These are phyloP conservation scores for Leucopternis melanops DNA, from an alignment of 2,113 vertebrate genomes.

Conservation along the genomic window DNA sequence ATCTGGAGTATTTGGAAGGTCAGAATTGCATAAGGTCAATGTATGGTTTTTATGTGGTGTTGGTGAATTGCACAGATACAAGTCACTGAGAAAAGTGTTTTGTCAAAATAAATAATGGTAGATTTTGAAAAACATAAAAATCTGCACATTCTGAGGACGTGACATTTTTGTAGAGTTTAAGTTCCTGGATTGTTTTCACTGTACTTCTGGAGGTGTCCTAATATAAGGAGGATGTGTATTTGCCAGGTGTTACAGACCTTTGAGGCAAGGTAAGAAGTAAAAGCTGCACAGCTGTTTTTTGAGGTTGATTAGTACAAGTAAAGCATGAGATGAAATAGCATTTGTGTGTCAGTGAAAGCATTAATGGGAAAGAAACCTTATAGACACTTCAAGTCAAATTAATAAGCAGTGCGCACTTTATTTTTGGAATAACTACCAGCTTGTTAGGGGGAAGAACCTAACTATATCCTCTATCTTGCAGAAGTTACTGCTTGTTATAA, in stretches of 20 bases:
- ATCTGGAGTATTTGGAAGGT: background rate
- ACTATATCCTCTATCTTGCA: background rate
- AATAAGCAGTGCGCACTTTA: background rate
- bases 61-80: background rate
- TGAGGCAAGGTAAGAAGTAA: background rate
- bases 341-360: background rate
- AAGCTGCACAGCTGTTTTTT: background rate
- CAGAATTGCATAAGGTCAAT: background rate
- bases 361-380: background rate
- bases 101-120: background rate
- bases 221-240: background rate
- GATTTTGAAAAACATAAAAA: background rate
- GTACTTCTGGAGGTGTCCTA: background rate
- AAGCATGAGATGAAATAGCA: background rate
- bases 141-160: accelerated
- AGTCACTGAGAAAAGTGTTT: background rate
- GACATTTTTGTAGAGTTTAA: background rate
- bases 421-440: background rate
- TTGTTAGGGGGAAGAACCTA: background rate
- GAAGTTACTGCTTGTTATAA: background rate
- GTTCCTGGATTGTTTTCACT: background rate
- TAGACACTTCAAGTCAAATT: background rate
- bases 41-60: background rate
- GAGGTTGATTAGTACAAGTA: background rate
- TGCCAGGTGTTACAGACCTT: background rate